Percentiles rank a stretch among this genome's conserved stretches.
Conservation (phyloP, 2,113 vertebrate species). For the zebrafish (Danio rerio) region GRCz12tu NC_133186.1:30814501-30815000, state of each 20-base stretch:
- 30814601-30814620: conserved; percentile 30
- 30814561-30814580: conserved; percentile 44
- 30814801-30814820: conserved; percentile 15
- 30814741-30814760: conserved; percentile 48
- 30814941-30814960: too few relatives aligned
- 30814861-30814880: too few relatives aligned
- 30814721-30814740: conserved; percentile 28
- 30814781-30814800: conserved; percentile 25
- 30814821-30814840: conserved; percentile 44
- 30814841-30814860: background rate
- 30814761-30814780: conserved; percentile 36
- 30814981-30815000: too few relatives aligned
- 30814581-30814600: conserved; percentile 34
- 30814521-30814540: conserved; percentile 58
- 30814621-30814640: conserved; percentile 61
- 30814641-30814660: conserved; percentile 27
- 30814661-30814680: conserved; percentile 16
- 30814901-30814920: too few relatives aligned
- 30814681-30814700: conserved; percentile 15
- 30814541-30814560: conserved; percentile 62
- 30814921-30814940: too few relatives aligned
- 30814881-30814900: too few relatives aligned
- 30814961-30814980: too few relatives aligned
- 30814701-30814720: conserved; percentile 42
- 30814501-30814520: conserved; percentile 54